phyloP scores from a whole-genome alignment of 2,797 vertebrate species.

The Paguma larvata region DNA sequence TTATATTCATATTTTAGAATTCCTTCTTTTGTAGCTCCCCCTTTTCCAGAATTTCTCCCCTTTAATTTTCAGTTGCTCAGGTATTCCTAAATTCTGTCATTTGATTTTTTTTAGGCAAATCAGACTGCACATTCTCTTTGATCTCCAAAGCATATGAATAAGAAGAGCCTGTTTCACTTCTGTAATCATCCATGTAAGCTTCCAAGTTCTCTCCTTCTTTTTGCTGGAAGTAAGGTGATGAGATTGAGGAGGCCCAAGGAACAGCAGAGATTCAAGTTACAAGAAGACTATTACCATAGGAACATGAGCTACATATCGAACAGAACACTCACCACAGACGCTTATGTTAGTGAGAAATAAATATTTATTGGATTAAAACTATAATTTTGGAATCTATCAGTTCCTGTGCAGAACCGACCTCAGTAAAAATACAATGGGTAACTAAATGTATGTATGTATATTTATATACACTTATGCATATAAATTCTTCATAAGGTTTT shows the following conservation, averaged over 20 bases:
- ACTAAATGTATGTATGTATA: not conserved
- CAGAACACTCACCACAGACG: not conserved
- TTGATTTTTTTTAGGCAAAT: not conserved
- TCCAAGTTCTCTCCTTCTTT: not conserved
- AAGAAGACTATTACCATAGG: not conserved
- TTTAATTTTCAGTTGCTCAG: not conserved
- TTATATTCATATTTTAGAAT: not conserved
- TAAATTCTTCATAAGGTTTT: not conserved
- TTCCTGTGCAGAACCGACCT: not conserved
- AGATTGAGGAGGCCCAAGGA: not conserved
- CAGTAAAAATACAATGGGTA: not conserved
- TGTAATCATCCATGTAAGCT: not conserved
- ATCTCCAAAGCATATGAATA: not conserved
- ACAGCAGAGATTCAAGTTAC: not conserved
- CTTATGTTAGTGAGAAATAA: constrained; percentile 26
- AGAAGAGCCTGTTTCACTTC: not conserved
- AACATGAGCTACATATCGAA: not conserved
- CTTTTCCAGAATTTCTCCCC: not conserved
- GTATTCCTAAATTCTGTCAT: not conserved
- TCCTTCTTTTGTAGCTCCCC: not conserved
- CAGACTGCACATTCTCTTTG: not conserved
- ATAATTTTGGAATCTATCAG: not conserved
- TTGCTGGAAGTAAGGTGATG: not conserved
- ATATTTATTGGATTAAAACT: not conserved
- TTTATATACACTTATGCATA: not conserved